Conservation (phyloP, 2,888 invertebrate species). For the Encarsia formosa region DNA sequence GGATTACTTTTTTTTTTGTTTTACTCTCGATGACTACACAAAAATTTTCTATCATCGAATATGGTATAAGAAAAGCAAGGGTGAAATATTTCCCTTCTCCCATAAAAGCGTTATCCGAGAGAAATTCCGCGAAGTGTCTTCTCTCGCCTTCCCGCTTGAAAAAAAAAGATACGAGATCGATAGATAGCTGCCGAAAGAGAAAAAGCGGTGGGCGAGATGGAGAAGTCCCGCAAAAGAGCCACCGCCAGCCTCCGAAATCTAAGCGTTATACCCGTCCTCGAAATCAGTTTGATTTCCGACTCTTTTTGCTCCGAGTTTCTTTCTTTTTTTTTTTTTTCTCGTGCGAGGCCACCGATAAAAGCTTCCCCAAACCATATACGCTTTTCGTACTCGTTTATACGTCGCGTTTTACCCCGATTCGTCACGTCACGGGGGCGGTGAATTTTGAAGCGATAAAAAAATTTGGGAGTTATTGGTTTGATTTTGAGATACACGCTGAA, state of each 20-base stretch:
- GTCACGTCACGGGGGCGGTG: too few relatives aligned
- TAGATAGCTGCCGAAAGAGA: not conserved
- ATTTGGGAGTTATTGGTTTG: too few relatives aligned
- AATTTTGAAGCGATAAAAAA: too few relatives aligned
- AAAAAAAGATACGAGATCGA: slow-evolving; percentile 2
- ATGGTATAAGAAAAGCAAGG: too few relatives aligned
- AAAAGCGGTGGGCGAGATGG: slow-evolving; percentile 26
- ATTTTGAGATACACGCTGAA: too few relatives aligned
- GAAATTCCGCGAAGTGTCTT: slow-evolving; percentile 13
- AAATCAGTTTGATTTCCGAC: slow-evolving; percentile 26
- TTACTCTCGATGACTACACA: too few relatives aligned
- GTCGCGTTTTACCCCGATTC: too few relatives aligned
- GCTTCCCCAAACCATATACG: too few relatives aligned
- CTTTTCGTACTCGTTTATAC: too few relatives aligned
- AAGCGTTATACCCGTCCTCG: slow-evolving; percentile 11
- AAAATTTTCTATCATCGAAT: too few relatives aligned
- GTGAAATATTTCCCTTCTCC: slow-evolving; percentile 11
- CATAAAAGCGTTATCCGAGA: slow-evolving; percentile 14
- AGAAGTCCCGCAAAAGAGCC: slow-evolving; percentile 10
- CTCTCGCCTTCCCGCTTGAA: not conserved
- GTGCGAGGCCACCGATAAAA: slow-evolving; percentile 34
- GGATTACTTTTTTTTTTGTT: not conserved
- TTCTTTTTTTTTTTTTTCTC: slow-evolving; percentile 11
- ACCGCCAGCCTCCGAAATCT: slow-evolving; percentile 11
- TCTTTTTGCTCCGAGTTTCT: slow-evolving; percentile 14